These are phyloP conservation scores for Umimayanthus kanabou DNA, from an alignment of 92 coral and sea anemone species.

Conservation along the genomic window DNA sequence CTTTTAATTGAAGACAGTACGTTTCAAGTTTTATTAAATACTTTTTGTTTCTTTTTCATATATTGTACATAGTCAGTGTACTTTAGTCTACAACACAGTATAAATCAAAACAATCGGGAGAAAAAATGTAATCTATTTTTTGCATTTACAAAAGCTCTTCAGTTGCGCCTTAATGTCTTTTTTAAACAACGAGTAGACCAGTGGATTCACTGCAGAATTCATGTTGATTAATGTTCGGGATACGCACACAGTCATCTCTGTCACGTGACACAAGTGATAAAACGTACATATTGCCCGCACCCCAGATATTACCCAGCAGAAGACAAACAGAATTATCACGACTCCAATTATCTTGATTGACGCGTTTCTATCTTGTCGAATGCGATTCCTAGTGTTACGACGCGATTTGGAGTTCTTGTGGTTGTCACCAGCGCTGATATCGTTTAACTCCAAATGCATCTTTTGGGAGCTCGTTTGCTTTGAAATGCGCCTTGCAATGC, in stretches of 20 bases:
- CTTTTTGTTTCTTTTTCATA: no score
- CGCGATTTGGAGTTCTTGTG: neutral
- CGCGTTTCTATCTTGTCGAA: conserved; percentile 10
- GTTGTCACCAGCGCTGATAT: neutral
- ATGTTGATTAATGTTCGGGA: conserved; percentile 26
- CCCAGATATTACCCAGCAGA: conserved; percentile 19
- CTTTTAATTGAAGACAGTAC: no score
- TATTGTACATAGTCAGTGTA: no score
- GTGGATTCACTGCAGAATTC: conserved; percentile 25
- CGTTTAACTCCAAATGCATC: neutral
- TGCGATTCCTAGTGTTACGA: neutral
- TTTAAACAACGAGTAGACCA: conserved; percentile 22
- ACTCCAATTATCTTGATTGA: conserved; percentile 29
- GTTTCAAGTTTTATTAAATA: no score
- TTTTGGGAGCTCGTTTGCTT: conserved; percentile 15
- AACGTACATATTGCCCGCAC: conserved; percentile 25
- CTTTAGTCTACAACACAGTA: no score
- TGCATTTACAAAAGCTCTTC: neutral
- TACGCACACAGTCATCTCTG: conserved; percentile 17
- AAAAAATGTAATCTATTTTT: neutral
- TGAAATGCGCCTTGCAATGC: conserved; percentile 28
- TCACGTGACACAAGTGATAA: conserved; percentile 14
- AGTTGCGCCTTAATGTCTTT: conserved; percentile 10
- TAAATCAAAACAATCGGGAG: no score
- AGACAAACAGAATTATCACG: conserved; percentile 11